Conservation (phyloP, 2,888 invertebrate species). For the Loripinus fragilis region DNA sequence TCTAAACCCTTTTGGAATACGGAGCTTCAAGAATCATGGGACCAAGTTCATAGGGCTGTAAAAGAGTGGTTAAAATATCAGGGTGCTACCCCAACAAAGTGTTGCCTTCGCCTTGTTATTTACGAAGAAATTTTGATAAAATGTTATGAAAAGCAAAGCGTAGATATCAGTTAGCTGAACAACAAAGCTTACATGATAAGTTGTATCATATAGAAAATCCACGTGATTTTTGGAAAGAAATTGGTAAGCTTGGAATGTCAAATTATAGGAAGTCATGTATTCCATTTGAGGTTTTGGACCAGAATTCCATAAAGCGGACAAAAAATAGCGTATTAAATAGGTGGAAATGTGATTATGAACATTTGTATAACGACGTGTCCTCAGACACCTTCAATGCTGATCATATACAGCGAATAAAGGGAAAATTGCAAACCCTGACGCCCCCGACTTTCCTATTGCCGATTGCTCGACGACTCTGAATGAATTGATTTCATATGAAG, state of each 20-base stretch:
- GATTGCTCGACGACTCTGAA: no score
- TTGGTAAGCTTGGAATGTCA: conserved; percentile 1
- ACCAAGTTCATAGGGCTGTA: conserved; percentile 18
- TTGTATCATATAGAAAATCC: conserved; percentile 1
- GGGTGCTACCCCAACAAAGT: not conserved
- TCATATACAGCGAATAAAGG: no score
- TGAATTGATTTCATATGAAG: no score
- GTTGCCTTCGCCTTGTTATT: not conserved
- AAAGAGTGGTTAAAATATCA: conserved; percentile 19
- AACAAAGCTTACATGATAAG: not conserved
- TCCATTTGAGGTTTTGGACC: no score
- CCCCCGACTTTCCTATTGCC: no score
- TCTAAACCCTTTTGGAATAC: conserved; percentile 1
- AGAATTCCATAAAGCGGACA: no score
- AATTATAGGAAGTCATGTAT: no score
- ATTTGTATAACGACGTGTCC: no score
- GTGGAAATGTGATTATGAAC: no score
- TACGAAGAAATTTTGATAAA: conserved; percentile 7
- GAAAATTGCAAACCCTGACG: no score
- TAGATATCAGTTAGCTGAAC: not conserved
- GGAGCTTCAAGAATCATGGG: conserved; percentile 12
- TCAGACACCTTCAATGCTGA: no score
- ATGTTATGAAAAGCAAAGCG: conserved; percentile 8
- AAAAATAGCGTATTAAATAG: no score
- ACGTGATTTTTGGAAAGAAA: conserved; percentile 23